Evolutionary conservation across 2,113 vertebrate genomes (phyloP).

Genomic region (Psittacus erithacus): DNA sequence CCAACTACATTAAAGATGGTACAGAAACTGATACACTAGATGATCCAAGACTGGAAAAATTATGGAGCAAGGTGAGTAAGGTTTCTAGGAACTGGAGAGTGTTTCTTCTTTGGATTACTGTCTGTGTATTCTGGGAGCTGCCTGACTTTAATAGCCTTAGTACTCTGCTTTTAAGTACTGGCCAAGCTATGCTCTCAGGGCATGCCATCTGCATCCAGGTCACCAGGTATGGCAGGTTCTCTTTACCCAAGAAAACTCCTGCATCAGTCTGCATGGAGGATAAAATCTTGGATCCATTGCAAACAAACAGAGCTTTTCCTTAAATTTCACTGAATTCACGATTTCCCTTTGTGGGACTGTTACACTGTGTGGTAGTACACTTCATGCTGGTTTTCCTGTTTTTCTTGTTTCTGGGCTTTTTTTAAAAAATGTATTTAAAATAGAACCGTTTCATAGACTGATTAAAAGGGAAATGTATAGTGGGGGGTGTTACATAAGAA

Average conservation of each 20-base stretch:
- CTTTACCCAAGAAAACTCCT: neutral
- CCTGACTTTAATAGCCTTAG: neutral
- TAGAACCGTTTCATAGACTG: neutral
- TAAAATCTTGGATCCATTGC: neutral
- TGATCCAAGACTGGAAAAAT: slow-evolving; percentile 91
- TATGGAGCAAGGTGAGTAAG: slow-evolving; percentile 91
- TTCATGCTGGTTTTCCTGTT: neutral
- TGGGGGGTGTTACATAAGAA: neutral
- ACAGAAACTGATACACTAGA: slow-evolving; percentile 82
- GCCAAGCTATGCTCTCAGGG: neutral
- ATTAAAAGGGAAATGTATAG: neutral
- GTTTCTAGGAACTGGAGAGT: neutral
- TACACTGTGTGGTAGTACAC: neutral
- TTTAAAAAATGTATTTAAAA: neutral
- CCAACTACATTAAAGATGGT: slow-evolving; percentile 83
- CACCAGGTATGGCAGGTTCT: neutral
- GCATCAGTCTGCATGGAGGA: neutral
- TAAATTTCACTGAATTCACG: neutral
- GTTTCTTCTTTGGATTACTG: neutral
- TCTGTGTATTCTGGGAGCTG: neutral
- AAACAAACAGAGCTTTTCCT: neutral
- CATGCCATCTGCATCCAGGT: neutral
- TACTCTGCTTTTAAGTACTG: neutral
- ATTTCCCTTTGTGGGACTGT: neutral
- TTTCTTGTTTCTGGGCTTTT: neutral